phyloP scores from a whole-genome alignment of 2,113 vertebrate genomes.

The Pantherophis guttatus region DNA sequence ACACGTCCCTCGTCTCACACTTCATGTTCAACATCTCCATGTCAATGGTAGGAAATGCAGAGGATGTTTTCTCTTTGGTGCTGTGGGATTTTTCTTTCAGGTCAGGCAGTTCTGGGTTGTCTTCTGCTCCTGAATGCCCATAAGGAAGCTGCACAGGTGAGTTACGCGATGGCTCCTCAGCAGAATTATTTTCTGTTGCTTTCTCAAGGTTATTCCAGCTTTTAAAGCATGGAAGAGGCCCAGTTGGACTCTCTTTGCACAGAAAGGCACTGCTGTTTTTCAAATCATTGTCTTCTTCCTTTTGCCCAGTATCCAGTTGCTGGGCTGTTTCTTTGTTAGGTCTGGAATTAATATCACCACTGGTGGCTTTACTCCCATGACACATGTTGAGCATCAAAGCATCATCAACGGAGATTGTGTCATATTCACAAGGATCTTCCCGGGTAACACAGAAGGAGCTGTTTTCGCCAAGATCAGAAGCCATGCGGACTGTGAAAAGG shows the following conservation, averaged over 20 bases:
- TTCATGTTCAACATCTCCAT: slow-evolving; percentile 76
- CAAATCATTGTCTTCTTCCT: slow-evolving; percentile 44
- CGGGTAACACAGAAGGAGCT: slow-evolving; percentile 69
- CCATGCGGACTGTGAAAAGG: slow-evolving; percentile 36
- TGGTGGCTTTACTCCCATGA: slow-evolving; percentile 69
- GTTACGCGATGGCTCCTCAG: slow-evolving; percentile 53
- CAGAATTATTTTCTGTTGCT: slow-evolving; percentile 44
- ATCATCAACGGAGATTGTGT: slow-evolving; percentile 79
- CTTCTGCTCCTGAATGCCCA: slow-evolving; percentile 49
- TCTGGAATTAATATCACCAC: slow-evolving; percentile 30
- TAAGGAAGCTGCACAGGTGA: slow-evolving; percentile 61
- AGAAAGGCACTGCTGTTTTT: slow-evolving; percentile 57
- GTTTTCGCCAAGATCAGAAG: slow-evolving; percentile 65
- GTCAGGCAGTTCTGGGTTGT: slow-evolving; percentile 56
- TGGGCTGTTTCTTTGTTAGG: slow-evolving; percentile 31
- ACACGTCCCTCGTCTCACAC: slow-evolving; percentile 78
- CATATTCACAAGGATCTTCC: slow-evolving; percentile 74
- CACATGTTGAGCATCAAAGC: slow-evolving; percentile 82
- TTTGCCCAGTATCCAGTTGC: slow-evolving; percentile 32
- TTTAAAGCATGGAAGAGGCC: slow-evolving; percentile 61
- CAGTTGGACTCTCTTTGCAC: slow-evolving; percentile 60
- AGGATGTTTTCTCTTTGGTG: slow-evolving; percentile 9
- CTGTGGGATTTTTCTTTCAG: slow-evolving; percentile 53
- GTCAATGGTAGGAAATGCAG: slow-evolving; percentile 71
- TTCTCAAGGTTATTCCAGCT: slow-evolving; percentile 70